Conservation (phyloP, 2,888 invertebrate genomes). For the Drosophila mimetica region DNA sequence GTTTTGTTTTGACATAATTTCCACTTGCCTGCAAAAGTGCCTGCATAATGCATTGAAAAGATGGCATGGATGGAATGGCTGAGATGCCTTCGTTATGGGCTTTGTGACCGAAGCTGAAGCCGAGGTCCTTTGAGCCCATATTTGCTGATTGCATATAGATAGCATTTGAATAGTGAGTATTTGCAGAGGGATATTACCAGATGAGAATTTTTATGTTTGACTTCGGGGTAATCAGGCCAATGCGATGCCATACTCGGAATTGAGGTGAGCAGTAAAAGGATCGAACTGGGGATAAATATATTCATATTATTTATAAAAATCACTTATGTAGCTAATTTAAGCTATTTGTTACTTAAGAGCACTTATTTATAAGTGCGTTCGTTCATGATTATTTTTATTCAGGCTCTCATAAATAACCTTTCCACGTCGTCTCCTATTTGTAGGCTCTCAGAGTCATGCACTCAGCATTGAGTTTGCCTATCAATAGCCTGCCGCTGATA, state of each 20-base stretch:
- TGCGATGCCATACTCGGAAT: conserved; percentile 5
- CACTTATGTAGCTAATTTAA: no score
- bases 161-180: conserved; percentile 61
- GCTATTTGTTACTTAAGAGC: no score
- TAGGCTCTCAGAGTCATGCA: conserved; percentile 56
- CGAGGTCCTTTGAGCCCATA: conserved; percentile 51
- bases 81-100: conserved; percentile 27
- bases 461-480: conserved; percentile 56
- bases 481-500: conserved; percentile 66
- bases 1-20: conserved; percentile 78
- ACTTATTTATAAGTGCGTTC: no score
- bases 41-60: conserved; percentile 47
- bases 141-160: conserved; percentile 79
- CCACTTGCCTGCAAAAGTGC: conserved; percentile 61
- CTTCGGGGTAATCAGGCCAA: conserved; percentile 18
- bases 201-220: conserved; percentile 10
- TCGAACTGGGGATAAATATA: no score
- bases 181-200: conserved; percentile 46
- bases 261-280: not conserved
- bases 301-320: no score
- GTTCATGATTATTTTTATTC: no score
- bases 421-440: conserved; percentile 6
- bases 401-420: conserved; percentile 6
- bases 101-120: conserved; percentile 23
- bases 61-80: not conserved